Conservation (phyloP, 1,140 invertebrate genomes). For the Drosophila pruinosa region DNA sequence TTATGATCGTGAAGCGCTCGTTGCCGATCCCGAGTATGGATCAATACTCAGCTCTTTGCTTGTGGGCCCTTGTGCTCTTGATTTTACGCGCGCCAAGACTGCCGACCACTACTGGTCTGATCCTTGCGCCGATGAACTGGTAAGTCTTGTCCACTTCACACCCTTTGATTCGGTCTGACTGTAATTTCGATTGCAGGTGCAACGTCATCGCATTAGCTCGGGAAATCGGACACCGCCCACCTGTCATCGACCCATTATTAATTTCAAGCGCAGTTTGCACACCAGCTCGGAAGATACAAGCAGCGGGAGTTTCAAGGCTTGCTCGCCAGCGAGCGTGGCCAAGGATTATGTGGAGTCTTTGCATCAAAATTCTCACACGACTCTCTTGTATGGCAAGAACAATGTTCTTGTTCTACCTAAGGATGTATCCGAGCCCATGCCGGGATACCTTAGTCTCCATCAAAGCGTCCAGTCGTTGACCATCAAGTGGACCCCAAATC, state of each 20-base stretch:
- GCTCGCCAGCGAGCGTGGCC: slow-evolving; percentile 86
- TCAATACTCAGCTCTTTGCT: slow-evolving; percentile 94
- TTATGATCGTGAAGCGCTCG: slow-evolving; percentile 94
- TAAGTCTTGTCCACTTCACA: slow-evolving; percentile 63
- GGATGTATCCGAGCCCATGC: slow-evolving; percentile 90
- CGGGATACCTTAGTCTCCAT: slow-evolving; percentile 96
- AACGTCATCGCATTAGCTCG: slow-evolving; percentile 92
- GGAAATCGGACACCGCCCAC: slow-evolving; percentile 89
- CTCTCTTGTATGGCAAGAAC: slow-evolving; percentile 97
- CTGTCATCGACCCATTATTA: slow-evolving; percentile 88
- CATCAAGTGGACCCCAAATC: slow-evolving; percentile 95
- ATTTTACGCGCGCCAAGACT: slow-evolving; percentile 94
- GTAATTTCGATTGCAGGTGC: slow-evolving; percentile 83
- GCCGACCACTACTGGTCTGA: slow-evolving; percentile 96
- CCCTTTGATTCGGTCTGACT: no score
- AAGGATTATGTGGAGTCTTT: slow-evolving; percentile 97
- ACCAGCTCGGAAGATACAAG: slow-evolving; percentile 87
- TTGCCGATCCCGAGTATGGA: slow-evolving; percentile 95
- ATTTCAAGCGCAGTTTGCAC: slow-evolving; percentile 88
- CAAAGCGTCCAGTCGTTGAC: slow-evolving; percentile 88
- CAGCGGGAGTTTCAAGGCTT: slow-evolving; percentile 82
- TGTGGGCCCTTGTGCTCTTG: slow-evolving; percentile 95
- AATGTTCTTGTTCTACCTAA: slow-evolving; percentile 95
- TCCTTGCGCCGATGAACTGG: slow-evolving; percentile 95
- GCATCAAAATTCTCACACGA: slow-evolving; percentile 95